phyloP scores from a whole-genome alignment of 2,113 vertebrate species.

The Nothobranchius furzeri region DNA sequence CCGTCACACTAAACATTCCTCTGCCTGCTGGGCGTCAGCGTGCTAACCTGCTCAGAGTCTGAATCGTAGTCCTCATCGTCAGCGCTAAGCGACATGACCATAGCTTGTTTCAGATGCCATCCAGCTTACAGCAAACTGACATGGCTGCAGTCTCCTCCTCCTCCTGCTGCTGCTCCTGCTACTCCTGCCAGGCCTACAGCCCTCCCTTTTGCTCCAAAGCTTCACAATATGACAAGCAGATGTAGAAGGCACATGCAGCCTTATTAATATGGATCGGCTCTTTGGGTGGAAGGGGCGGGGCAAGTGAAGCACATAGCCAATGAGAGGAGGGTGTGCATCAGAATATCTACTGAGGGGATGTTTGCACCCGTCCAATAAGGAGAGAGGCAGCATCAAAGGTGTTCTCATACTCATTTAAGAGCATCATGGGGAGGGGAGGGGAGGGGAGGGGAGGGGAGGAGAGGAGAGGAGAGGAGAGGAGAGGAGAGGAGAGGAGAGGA shows the following conservation, averaged over 20 bases:
- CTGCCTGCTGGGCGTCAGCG: constrained; percentile 52
- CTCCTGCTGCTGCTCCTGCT: constrained; percentile 65
- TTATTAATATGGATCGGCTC: constrained; percentile 72
- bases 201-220: constrained; percentile 75
- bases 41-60: constrained; percentile 88
- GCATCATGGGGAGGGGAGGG: constrained; percentile 73
- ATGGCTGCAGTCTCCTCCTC: constrained; percentile 83
- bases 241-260: constrained; percentile 76
- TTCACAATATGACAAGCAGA: constrained; percentile 78
- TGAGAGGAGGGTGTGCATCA: constrained; percentile 40
- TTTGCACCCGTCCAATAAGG: constrained; percentile 50
- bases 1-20: constrained; percentile 57
- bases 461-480: constrained; percentile 15
- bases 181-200: constrained; percentile 71
- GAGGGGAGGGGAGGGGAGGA: constrained; percentile 68
- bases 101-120: constrained; percentile 84
- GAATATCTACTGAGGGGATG: constrained; percentile 41
- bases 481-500: constrained; percentile 73
- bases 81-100: constrained; percentile 92
- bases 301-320: constrained; percentile 51
- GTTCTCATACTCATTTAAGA: constrained; percentile 74
- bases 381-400: constrained; percentile 24
- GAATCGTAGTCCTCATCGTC: constrained; percentile 94
- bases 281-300: constrained; percentile 24
- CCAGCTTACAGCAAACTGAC: constrained; percentile 84